These are phyloP conservation scores for Pristionchus entomophagus DNA, from an alignment of 2,888 invertebrate species.

Conservation along the genomic window DNA sequence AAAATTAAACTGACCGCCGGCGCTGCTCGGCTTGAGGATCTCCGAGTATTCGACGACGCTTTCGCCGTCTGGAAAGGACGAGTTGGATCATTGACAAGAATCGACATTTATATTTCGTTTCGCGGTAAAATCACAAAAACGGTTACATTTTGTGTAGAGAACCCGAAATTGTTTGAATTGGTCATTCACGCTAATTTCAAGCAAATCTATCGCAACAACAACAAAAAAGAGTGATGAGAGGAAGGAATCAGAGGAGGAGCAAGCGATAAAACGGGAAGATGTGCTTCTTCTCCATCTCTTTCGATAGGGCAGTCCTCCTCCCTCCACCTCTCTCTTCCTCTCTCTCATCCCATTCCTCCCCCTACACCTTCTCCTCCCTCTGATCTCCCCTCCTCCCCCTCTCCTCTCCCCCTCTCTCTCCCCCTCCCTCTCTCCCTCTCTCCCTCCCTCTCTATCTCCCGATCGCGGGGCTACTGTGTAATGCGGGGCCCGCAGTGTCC, in stretches of 20 bases:
- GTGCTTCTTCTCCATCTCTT: neutral
- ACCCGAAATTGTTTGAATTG: neutral
- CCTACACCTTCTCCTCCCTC: slow-evolving; percentile 14
- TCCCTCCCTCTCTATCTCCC: neutral
- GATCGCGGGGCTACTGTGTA: neutral
- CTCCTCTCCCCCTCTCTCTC: neutral
- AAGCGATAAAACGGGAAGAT: slow-evolving; percentile 31
- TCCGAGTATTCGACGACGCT: slow-evolving; percentile 41
- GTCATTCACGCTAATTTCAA: too few relatives aligned
- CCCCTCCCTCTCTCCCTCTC: neutral
- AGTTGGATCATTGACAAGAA: neutral
- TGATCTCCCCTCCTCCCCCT: neutral
- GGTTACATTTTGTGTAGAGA: neutral
- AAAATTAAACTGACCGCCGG: slow-evolving; percentile 15
- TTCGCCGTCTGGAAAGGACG: slow-evolving; percentile 28
- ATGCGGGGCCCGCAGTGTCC: slow-evolving; percentile 3
- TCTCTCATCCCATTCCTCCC: slow-evolving; percentile 15
- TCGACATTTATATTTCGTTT: neutral
- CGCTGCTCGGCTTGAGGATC: slow-evolving; percentile 48
- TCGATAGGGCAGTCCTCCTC: slow-evolving; percentile 29
- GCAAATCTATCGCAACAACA: neutral
- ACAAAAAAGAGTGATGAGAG: neutral
- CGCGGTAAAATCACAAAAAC: neutral
- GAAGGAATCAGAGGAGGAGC: neutral
- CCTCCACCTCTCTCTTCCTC: neutral